These are phyloP conservation scores for Kradibia gibbosae DNA, from an alignment of 1,140 invertebrate genomes.

Conservation along the genomic window DNA sequence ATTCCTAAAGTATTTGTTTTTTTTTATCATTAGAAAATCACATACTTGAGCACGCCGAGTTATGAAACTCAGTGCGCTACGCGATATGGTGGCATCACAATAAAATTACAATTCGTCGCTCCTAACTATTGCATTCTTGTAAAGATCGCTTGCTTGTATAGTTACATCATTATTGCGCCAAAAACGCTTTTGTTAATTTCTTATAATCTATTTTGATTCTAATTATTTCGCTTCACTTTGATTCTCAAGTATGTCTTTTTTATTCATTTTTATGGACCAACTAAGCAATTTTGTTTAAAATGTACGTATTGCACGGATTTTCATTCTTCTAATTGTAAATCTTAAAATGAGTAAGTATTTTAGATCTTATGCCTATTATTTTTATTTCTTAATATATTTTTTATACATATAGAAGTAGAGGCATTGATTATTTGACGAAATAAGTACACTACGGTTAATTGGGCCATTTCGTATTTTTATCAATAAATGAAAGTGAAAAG, in stretches of 20 bases:
- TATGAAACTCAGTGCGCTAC: slow-evolving; percentile 71
- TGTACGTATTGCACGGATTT: slow-evolving; percentile 31
- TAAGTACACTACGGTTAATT: not conserved
- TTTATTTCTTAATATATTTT: slow-evolving; percentile 2
- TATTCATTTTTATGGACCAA: slow-evolving; percentile 19
- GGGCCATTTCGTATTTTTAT: not conserved
- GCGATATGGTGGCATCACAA: slow-evolving; percentile 75
- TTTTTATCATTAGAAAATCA: slow-evolving; percentile 70
- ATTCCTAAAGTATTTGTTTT: slow-evolving; percentile 50
- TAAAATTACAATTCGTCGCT: slow-evolving; percentile 71
- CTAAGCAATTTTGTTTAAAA: slow-evolving; percentile 19
- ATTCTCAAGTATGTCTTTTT: slow-evolving; percentile 24
- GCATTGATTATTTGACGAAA: slow-evolving; percentile 6
- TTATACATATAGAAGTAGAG: slow-evolving; percentile 16
- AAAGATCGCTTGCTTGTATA: slow-evolving; percentile 28
- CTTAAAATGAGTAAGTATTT: slow-evolving; percentile 19
- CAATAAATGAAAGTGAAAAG: slow-evolving; percentile 43
- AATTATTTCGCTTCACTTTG: slow-evolving; percentile 19
- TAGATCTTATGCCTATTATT: slow-evolving; percentile 35
- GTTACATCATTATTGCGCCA: slow-evolving; percentile 44
- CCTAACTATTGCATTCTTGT: slow-evolving; percentile 61
- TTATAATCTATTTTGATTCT: slow-evolving; percentile 39
- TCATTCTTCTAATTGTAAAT: not conserved
- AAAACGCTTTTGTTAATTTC: slow-evolving; percentile 35
- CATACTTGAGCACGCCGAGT: slow-evolving; percentile 72